Conservation (phyloP, 2,888 invertebrate genomes). For the Pheosia tremula region DNA sequence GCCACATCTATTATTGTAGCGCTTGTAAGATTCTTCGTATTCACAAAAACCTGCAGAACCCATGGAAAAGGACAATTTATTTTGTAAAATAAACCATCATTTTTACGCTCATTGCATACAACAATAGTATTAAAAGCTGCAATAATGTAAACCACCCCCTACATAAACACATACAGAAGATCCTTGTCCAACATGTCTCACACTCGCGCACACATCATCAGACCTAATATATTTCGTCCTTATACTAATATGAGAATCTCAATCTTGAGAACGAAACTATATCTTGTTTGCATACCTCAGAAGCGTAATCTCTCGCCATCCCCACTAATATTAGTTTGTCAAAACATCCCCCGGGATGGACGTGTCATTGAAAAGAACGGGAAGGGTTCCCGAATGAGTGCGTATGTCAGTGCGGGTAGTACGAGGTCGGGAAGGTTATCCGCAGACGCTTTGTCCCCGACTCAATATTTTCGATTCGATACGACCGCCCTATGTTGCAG, state of each 20-base stretch:
- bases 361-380: constrained; percentile 47
- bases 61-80: too few relatives aligned
- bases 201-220: too few relatives aligned
- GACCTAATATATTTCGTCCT: too few relatives aligned
- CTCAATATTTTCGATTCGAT: constrained; percentile 52
- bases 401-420: constrained; percentile 33
- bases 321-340: constrained; percentile 54
- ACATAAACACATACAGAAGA: too few relatives aligned
- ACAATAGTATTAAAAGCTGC: too few relatives aligned
- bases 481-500: constrained; percentile 41
- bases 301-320: constrained; percentile 31
- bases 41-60: too few relatives aligned
- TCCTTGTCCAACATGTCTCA: too few relatives aligned
- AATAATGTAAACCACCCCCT: too few relatives aligned
- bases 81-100: too few relatives aligned
- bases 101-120: too few relatives aligned
- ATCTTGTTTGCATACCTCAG: constrained; percentile 43
- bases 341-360: constrained; percentile 41
- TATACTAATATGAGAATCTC: background rate
- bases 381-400: constrained; percentile 37
- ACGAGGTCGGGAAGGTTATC: constrained; percentile 40
- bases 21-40: too few relatives aligned
- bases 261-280: background rate
- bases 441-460: constrained; percentile 37
- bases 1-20: too few relatives aligned